Conservation (phyloP, 23 tunicate species). For the Phallusia fumigata region DNA sequence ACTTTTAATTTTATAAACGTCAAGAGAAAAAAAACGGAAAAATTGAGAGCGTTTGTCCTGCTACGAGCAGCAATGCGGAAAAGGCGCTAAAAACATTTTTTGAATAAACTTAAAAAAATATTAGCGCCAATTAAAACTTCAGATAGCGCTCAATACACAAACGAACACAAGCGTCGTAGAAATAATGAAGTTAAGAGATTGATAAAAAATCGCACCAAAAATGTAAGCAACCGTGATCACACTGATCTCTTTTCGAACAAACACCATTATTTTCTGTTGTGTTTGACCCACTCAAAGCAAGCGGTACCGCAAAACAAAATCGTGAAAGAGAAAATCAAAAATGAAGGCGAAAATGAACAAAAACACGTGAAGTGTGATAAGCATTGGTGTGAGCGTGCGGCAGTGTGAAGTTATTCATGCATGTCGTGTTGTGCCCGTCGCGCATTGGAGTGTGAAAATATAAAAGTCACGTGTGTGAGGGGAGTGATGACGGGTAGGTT, state of each 20-base stretch:
- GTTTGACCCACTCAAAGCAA: too few species aligned
- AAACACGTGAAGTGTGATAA: constrained; percentile 1
- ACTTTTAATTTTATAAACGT: constrained; percentile 7
- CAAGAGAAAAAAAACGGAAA: not conserved
- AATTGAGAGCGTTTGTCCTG: not conserved
- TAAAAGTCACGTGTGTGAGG: not conserved
- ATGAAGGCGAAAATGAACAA: not conserved
- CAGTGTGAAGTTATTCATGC: not conserved
- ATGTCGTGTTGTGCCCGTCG: not conserved
- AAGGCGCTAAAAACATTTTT: too few species aligned
- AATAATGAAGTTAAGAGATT: too few species aligned
- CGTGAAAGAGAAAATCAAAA: not conserved
- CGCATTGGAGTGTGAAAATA: not conserved
- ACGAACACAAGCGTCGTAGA: too few species aligned
- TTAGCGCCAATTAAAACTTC: too few species aligned
- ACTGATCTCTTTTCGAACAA: not conserved
- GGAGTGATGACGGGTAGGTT: not conserved
- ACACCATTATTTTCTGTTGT: not conserved
- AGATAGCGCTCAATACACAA: too few species aligned
- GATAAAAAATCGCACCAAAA: too few species aligned
- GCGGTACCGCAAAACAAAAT: not conserved
- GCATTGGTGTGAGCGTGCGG: constrained; percentile 2
- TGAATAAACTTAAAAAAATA: too few species aligned
- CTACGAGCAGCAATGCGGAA: not conserved
- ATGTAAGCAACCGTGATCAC: too few species aligned